A percentile compares a stretch with the other conserved stretches of the same genome.
These are phyloP conservation scores for Scaptomyza polygonia DNA, from an alignment of 2,888 invertebrate genomes.

Conservation along the genomic window DNA sequence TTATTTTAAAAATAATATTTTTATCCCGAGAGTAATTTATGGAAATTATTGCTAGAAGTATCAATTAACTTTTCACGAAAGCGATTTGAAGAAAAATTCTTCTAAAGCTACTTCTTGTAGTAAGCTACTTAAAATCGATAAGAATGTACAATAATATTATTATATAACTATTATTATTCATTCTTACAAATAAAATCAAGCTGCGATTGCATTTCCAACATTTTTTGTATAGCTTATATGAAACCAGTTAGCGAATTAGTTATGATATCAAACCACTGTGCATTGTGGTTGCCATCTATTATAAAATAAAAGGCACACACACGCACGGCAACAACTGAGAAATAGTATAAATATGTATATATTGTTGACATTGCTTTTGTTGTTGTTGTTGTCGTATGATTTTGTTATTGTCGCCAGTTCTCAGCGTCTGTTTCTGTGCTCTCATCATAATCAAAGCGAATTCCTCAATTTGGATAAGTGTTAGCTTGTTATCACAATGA, in stretches of 20 bases:
- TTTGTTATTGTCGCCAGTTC: constrained; percentile 13
- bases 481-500: constrained; percentile 27
- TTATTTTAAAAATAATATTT: too few species aligned
- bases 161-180: too few species aligned
- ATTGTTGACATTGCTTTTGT: constrained; percentile 24
- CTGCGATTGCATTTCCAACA: too few species aligned
- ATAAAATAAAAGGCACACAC: constrained; percentile 10
- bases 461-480: constrained; percentile 64
- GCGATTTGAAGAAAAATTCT: too few species aligned
- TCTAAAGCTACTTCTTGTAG: too few species aligned
- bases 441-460: constrained; percentile 62
- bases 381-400: constrained; percentile 6
- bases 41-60: too few species aligned
- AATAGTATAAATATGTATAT: constrained; percentile 48
- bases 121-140: too few species aligned
- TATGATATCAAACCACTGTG: constrained; percentile 45
- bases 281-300: constrained; percentile 15
- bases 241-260: not conserved
- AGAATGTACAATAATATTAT: too few species aligned
- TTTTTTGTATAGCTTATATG: not conserved
- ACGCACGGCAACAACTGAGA: constrained; percentile 41
- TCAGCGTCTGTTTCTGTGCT: constrained; percentile 11
- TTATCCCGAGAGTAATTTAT: too few species aligned
- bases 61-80: too few species aligned
- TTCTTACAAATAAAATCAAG: too few species aligned